A percentile compares a stretch with the other conserved stretches of the same genome.
These are phyloP conservation scores for Epinotia demarniana DNA, from an alignment of 2,888 invertebrate species.

Conservation along the genomic window DNA sequence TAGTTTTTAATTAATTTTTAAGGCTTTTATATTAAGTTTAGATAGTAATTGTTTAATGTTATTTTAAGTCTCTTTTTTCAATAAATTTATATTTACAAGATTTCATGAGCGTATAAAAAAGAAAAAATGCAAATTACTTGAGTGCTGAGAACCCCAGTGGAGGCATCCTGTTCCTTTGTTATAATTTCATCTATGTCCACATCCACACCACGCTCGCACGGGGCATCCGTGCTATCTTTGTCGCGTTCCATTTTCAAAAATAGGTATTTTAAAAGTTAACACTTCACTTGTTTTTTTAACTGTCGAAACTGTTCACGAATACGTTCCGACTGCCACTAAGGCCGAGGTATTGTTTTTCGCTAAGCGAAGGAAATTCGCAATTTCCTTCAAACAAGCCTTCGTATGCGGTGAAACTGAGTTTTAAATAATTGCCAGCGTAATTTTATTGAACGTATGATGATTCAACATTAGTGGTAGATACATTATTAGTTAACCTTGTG, in stretches of 20 bases:
- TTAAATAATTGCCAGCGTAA: conserved; percentile 15
- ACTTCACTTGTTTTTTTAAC: conserved; percentile 39
- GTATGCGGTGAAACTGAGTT: conserved; percentile 38
- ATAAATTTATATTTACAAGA: too few species aligned
- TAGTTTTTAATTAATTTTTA: too few species aligned
- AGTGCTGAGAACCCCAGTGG: conserved; percentile 64
- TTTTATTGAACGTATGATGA: conserved; percentile 17
- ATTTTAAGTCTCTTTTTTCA: too few species aligned
- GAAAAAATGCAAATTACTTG: conserved; percentile 57
- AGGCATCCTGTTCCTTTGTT: conserved; percentile 60
- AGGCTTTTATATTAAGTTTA: too few species aligned
- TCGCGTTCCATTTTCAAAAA: conserved; percentile 54
- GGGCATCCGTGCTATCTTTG: conserved; percentile 47
- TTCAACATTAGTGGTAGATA: background rate
- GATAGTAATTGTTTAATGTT: too few species aligned
- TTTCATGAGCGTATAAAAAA: background rate
- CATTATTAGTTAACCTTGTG: conserved; percentile 1
- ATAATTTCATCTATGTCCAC: conserved; percentile 61
- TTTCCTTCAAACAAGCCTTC: conserved; percentile 61
- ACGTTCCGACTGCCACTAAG: conserved; percentile 14
- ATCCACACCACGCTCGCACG: conserved; percentile 48
- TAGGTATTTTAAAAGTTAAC: conserved; percentile 56
- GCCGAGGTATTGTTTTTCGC: conserved; percentile 19
- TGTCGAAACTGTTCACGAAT: conserved; percentile 3
- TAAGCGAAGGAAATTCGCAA: conserved; percentile 57